Percentiles rank a stretch among this genome's conserved stretches.
phyloP scores from a whole-genome alignment of 37 sponge, comb jelly and placozoan species.

The Eunapius fragilis region DNA sequence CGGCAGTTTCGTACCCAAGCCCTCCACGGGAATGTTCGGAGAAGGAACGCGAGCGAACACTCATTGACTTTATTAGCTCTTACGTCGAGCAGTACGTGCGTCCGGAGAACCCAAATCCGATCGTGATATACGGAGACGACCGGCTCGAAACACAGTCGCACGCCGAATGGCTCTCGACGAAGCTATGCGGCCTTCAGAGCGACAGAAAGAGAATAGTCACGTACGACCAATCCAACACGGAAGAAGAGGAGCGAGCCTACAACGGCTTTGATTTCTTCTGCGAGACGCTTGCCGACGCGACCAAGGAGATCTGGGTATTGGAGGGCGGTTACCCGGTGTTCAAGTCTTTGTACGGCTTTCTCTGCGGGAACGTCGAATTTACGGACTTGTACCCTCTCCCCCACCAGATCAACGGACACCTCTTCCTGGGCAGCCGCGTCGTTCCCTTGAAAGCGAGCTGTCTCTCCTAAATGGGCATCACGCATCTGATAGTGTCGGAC shows the following conservation, averaged over 20 bases:
- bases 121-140: constrained; percentile 68
- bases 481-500: constrained; percentile 57
- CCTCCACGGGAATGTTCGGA: constrained; percentile 22
- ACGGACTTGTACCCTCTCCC: constrained; percentile 65
- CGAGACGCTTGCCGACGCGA: constrained; percentile 49
- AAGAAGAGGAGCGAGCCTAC: constrained; percentile 31
- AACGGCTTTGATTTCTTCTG: constrained; percentile 65
- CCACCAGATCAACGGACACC: constrained; percentile 45
- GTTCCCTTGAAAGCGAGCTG: constrained; percentile 17
- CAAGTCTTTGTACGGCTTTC: constrained; percentile 43
- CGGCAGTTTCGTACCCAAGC: constrained; percentile 68
- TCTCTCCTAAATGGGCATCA: constrained; percentile 46
- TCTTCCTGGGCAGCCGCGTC: constrained; percentile 64
- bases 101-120: constrained; percentile 75
- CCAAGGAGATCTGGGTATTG: constrained; percentile 61
- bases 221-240: not conserved
- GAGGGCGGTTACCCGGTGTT: constrained; percentile 67
- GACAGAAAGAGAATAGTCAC: constrained; percentile 22
- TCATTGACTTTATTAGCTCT: constrained; percentile 31
- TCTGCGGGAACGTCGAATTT: constrained; percentile 50
- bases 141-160: constrained; percentile 16
- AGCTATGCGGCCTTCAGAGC: constrained; percentile 31
- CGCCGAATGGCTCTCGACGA: constrained; percentile 53
- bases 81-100: constrained; percentile 37
- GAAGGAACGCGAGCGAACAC: constrained; percentile 33